These are phyloP conservation scores for Alsophila aescularia DNA, from an alignment of 2,888 invertebrate species.

Conservation along the genomic window DNA sequence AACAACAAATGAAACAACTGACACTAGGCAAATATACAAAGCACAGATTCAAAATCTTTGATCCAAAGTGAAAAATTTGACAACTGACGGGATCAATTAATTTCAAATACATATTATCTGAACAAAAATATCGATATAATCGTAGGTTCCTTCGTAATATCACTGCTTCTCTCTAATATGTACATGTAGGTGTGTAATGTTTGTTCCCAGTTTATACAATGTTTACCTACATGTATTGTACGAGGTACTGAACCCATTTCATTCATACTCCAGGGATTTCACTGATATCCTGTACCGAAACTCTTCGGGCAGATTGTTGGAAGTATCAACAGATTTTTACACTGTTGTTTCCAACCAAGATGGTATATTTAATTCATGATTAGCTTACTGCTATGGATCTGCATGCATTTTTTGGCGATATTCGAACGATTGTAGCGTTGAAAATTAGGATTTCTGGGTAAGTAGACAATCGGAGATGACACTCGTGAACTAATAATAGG, in stretches of 20 bases:
- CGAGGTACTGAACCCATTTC: conserved; percentile 11
- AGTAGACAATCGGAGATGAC: too few species aligned
- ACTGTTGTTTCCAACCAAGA: background rate
- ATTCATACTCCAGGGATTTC: conserved; percentile 12
- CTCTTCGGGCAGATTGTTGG: conserved; percentile 2
- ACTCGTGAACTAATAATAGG: too few species aligned
- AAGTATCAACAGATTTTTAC: background rate
- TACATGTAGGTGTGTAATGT: background rate
- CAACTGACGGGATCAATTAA: too few species aligned
- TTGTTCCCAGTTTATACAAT: conserved; percentile 13
- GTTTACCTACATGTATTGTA: conserved; percentile 8
- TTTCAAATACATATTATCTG: too few species aligned
- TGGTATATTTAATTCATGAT: background rate
- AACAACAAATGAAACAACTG: too few species aligned
- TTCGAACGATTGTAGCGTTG: too few species aligned
- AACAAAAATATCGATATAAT: background rate
- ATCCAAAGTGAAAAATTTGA: too few species aligned
- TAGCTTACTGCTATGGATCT: background rate
- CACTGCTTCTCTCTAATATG: background rate
- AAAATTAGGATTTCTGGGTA: too few species aligned
- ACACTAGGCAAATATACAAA: too few species aligned
- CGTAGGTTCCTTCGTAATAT: background rate
- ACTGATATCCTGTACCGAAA: conserved; percentile 6
- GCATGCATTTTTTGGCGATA: too few species aligned
- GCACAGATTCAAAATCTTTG: too few species aligned